Conservation (phyloP, 2,797 vertebrate species). For the Hydrolagus colliei region DNA sequence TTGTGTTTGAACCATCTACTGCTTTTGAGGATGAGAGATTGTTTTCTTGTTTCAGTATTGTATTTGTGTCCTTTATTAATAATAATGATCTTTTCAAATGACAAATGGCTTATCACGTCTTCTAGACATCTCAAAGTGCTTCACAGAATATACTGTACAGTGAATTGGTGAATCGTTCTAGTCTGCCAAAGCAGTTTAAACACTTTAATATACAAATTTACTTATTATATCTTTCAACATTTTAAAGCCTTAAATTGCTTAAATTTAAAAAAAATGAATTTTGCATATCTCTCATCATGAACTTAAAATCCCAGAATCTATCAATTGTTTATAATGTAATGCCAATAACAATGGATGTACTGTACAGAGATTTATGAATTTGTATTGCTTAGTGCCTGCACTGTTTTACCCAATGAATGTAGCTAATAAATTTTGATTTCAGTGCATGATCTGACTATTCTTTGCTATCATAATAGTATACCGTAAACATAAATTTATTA, state of each 20-base stretch:
- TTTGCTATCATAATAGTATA: background rate
- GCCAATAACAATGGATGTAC: background rate
- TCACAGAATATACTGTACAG: too few species aligned
- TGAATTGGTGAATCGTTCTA: too few species aligned
- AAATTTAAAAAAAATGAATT: background rate
- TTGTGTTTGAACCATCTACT: too few species aligned
- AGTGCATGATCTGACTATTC: background rate
- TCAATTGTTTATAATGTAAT: background rate
- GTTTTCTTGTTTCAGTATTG: too few species aligned
- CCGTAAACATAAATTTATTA: background rate
- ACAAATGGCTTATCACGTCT: too few species aligned
- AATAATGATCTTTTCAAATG: too few species aligned
- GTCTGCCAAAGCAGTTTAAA: background rate
- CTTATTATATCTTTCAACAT: background rate
- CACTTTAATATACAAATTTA: background rate
- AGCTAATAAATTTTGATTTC: too few species aligned
- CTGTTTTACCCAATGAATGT: too few species aligned
- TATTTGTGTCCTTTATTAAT: too few species aligned
- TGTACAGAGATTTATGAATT: background rate
- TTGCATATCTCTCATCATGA: background rate
- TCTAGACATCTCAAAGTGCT: too few species aligned
- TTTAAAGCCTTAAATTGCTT: background rate
- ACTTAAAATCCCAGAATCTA: background rate
- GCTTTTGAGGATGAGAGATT: too few species aligned
- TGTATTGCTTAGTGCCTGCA: background rate